phyloP scores from a whole-genome alignment of 2,113 vertebrate species.

The Centropristis striata region DNA sequence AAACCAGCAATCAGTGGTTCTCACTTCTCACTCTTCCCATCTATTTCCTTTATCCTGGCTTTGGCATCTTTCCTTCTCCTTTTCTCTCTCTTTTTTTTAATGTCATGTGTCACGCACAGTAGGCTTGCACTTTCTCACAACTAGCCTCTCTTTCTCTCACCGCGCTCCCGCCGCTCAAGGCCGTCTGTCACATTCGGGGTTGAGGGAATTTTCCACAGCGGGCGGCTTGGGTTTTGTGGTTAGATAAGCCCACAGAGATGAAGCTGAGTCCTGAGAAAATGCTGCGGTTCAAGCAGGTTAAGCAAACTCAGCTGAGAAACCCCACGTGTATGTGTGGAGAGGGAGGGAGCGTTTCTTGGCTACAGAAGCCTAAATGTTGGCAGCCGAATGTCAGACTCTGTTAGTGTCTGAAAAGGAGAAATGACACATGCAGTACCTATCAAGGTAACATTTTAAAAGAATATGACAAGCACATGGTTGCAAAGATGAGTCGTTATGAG shows the following conservation, averaged over 20 bases:
- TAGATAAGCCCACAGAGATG: conserved; percentile 61
- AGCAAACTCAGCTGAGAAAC: conserved; percentile 68
- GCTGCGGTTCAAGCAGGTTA: conserved; percentile 75
- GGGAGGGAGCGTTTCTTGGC: conserved; percentile 21
- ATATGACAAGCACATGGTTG: background rate
- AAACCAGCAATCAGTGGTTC: conserved; percentile 24
- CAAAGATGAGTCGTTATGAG: background rate
- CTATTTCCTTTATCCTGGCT: background rate
- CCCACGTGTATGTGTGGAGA: conserved; percentile 8
- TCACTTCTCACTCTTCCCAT: conserved; percentile 6
- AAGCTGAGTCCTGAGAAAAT: conserved; percentile 74
- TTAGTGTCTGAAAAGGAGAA: background rate
- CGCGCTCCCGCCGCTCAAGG: conserved; percentile 23
- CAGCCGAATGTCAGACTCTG: conserved; percentile 23
- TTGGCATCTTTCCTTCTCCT: background rate
- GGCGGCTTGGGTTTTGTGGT: conserved; percentile 32
- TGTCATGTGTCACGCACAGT: conserved; percentile 35
- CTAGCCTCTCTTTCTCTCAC: conserved; percentile 14
- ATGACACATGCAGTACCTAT: background rate
- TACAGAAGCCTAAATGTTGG: conserved; percentile 32
- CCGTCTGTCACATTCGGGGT: conserved; percentile 39
- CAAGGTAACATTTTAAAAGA: background rate
- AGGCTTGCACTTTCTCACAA: conserved; percentile 4
- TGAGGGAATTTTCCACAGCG: conserved; percentile 65
- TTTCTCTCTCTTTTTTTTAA: background rate